Evolutionary conservation across 1,140 invertebrate genomes (phyloP).

Genomic region (Drosophila insularis): DNA sequence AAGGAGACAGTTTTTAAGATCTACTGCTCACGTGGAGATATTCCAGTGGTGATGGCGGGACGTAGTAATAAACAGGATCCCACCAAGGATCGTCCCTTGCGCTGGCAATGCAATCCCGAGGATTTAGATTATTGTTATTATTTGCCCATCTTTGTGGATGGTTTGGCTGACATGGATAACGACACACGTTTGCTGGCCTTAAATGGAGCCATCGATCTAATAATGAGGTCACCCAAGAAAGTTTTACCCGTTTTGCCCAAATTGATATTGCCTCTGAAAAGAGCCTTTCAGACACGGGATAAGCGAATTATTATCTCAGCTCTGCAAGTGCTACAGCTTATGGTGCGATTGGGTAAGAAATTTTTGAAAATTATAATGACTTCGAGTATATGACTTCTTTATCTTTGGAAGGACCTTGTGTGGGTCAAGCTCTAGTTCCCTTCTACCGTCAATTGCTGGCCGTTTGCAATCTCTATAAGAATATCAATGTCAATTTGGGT

Average conservation of each 20-base stretch:
- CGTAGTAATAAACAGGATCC: conserved; percentile 63
- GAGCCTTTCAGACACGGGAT: conserved; percentile 91
- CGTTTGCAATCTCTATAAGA: conserved; percentile 94
- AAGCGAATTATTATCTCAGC: conserved; percentile 89
- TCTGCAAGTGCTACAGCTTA: conserved; percentile 89
- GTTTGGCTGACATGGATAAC: conserved; percentile 82
- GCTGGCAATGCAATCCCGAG: conserved; percentile 82
- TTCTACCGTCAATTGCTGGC: conserved; percentile 97
- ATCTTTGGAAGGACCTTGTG: conserved; percentile 69
- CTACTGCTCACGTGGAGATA: conserved; percentile 76
- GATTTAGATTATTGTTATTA: conserved; percentile 96
- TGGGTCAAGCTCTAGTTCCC: conserved; percentile 93
- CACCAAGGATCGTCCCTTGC: conserved; percentile 60
- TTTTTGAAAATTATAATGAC: not conserved
- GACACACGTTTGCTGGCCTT: conserved; percentile 65
- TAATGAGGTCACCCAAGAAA: conserved; percentile 92
- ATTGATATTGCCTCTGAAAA: conserved; percentile 96
- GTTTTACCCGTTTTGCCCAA: conserved; percentile 95
- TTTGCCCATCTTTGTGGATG: conserved; percentile 96
- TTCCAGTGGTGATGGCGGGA: conserved; percentile 61
- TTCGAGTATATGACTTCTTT: not conserved
- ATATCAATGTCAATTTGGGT: conserved; percentile 91
- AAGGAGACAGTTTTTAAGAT: conserved; percentile 74
- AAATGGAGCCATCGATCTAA: conserved; percentile 72
- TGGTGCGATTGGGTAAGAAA: conserved; percentile 87